Evolutionary conservation across 2,797 vertebrate species (phyloP).

Genomic region (Phalloptychus januarius): DNA sequence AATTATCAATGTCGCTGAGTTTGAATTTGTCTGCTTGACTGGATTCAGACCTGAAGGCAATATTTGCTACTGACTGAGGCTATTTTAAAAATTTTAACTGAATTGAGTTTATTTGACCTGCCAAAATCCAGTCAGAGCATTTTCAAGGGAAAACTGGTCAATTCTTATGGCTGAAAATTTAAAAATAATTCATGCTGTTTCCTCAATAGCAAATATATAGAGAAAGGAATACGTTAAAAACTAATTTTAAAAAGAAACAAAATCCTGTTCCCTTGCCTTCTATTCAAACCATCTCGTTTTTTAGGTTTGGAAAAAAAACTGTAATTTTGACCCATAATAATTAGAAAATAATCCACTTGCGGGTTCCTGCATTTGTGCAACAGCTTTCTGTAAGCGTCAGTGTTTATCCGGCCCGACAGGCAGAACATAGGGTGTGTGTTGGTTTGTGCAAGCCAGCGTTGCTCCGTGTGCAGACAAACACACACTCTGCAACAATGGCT

Average conservation of each 20-base stretch:
- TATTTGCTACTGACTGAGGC: not conserved
- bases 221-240: not conserved
- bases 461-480: conserved; percentile 12
- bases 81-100: not conserved
- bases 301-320: not conserved
- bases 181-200: not conserved
- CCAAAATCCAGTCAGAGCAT: not conserved
- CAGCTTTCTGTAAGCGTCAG: conserved; percentile 26
- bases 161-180: not conserved
- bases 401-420: conserved; percentile 19
- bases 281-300: not conserved
- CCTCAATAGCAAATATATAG: not conserved
- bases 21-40: not conserved
- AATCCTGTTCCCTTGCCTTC: not conserved
- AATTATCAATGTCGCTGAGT: not conserved
- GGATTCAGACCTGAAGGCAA: not conserved
- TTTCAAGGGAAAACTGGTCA: not conserved
- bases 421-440: conserved; percentile 28
- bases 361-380: not conserved
- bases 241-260: not conserved
- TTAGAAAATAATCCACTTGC: not conserved
- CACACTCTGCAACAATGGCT: conserved; percentile 20
- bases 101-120: not conserved
- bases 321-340: not conserved
- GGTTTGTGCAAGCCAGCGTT: conserved; percentile 1